These are phyloP conservation scores for Acromyrmex charruanus DNA, from an alignment of 1,140 invertebrate species.

Conservation along the genomic window DNA sequence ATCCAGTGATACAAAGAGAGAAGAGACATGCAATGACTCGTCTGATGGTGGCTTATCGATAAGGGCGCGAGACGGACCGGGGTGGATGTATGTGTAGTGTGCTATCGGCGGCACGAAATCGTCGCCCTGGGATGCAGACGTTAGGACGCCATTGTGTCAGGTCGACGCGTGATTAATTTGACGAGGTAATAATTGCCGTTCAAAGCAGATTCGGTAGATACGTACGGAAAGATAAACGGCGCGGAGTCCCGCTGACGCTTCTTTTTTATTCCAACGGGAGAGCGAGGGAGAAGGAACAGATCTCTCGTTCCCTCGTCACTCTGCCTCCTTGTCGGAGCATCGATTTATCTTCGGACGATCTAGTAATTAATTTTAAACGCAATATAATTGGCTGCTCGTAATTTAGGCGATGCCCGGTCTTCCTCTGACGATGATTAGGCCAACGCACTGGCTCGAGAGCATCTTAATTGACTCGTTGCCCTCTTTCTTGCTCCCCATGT, in stretches of 20 bases:
- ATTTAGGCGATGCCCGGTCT: constrained; percentile 68
- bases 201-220: constrained; percentile 69
- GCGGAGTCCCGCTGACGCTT: constrained; percentile 29
- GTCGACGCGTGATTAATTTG: constrained; percentile 75
- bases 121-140: constrained; percentile 62
- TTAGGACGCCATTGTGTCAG: constrained; percentile 67
- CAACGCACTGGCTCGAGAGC: constrained; percentile 66
- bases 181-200: constrained; percentile 75
- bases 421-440: constrained; percentile 64
- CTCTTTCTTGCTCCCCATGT: constrained; percentile 26
- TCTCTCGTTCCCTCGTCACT: constrained; percentile 67
- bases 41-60: constrained; percentile 65
- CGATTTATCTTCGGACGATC: constrained; percentile 78
- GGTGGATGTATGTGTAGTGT: constrained; percentile 16
- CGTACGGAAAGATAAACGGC: constrained; percentile 71
- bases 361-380: constrained; percentile 82
- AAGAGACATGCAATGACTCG: constrained; percentile 58
- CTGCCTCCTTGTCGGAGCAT: constrained; percentile 63
- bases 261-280: constrained; percentile 34
- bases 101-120: constrained; percentile 54
- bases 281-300: background rate
- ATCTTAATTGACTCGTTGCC: constrained; percentile 77
- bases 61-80: constrained; percentile 21
- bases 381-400: constrained; percentile 79
- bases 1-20: background rate